Evolutionary conservation across 2,113 vertebrate species (phyloP), one percentile per base, ranked within the genome.

Genomic region (Thunnus thynnus): DNA sequence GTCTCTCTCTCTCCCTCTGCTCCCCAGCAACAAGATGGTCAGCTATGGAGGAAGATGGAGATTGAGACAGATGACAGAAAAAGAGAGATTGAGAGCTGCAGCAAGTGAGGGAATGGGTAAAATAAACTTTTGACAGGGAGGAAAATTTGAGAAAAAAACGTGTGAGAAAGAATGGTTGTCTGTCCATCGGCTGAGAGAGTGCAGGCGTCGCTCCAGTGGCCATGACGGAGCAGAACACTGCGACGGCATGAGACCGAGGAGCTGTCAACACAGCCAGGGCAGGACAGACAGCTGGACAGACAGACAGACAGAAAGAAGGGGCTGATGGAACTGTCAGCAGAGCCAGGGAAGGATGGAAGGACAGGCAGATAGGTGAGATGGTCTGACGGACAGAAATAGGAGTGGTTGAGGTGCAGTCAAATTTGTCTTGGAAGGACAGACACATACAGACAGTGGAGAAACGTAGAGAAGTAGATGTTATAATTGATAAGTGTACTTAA

Each of bases 121-220:
- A 88, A 88, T 77, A 89, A 90, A 93, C 79, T 89, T 91, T 90
- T 85, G 32, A 67, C 27, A 4, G 50, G 68, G 57, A 57, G 70
- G 57, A 62, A 78, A 81, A 73, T 71, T 52, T 67, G 46, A 80
- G 58, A 16, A 56, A 57, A 61, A 67, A 79, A 66, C 50, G 84
- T 80, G 57, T 76, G 75, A 76, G 83, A 81, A 82, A 84, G 84
- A 83, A 81, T 20, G 72, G 90, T 80, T 84, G 83, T 76, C 85
- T 92, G 93, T 93, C 89, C 84, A 72, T 91, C 70, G 88, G 80
- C 88, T 86, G 79, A 89, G 88, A 83, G 89, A 77, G 86, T 77
- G 87, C 89, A 88, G 85, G 92, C 66, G 52, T 88, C 89, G 93
- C 92, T 93, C 91, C 91, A 92, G 66, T 93, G 93, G 88, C 90